Percentiles rank a stretch among this genome's conserved stretches.
Evolutionary conservation across 1,140 invertebrate species (phyloP).

Genomic region (Drosophila sechellia): DNA sequence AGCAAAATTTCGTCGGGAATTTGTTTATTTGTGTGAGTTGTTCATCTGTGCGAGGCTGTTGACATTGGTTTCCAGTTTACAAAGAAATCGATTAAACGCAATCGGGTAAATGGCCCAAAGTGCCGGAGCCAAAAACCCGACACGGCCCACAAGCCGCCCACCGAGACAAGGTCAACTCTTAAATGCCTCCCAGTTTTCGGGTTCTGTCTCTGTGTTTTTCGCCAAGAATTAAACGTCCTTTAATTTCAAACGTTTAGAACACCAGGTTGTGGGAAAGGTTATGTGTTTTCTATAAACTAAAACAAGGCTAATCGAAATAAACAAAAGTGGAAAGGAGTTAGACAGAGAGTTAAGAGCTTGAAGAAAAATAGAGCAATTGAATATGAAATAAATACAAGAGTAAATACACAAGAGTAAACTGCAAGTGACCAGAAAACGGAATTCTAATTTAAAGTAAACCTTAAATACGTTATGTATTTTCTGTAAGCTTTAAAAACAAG

Average conservation of each 20-base stretch:
- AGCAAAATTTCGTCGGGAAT: constrained; percentile 46
- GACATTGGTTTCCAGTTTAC: constrained; percentile 69
- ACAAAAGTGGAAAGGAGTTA: constrained; percentile 11
- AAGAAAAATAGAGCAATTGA: constrained; percentile 15
- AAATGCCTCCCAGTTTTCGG: constrained; percentile 42
- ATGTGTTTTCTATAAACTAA: constrained; percentile 16
- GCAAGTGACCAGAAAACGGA: constrained; percentile 27
- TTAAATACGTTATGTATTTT: not conserved
- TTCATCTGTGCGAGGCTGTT: constrained; percentile 56
- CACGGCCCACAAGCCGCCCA: constrained; percentile 14
- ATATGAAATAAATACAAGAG: not conserved
- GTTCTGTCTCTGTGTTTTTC: constrained; percentile 31
- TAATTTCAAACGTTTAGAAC: not conserved
- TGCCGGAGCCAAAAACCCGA: constrained; percentile 23
- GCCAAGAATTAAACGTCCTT: constrained; percentile 37
- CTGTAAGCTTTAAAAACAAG: not conserved
- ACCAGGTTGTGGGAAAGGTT: not conserved
- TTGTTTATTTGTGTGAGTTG: constrained; percentile 43
- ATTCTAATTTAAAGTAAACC: constrained; percentile 25
- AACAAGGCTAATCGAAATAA: constrained; percentile 4
- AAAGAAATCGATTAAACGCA: constrained; percentile 70
- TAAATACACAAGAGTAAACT: constrained; percentile 5
- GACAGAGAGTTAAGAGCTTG: not conserved
- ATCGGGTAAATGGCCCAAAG: constrained; percentile 63
- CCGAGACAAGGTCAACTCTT: constrained; percentile 59